Base-by-base conservation (phyloP, 2,113 vertebrate genomes). In the Penelope pileata region DNA sequence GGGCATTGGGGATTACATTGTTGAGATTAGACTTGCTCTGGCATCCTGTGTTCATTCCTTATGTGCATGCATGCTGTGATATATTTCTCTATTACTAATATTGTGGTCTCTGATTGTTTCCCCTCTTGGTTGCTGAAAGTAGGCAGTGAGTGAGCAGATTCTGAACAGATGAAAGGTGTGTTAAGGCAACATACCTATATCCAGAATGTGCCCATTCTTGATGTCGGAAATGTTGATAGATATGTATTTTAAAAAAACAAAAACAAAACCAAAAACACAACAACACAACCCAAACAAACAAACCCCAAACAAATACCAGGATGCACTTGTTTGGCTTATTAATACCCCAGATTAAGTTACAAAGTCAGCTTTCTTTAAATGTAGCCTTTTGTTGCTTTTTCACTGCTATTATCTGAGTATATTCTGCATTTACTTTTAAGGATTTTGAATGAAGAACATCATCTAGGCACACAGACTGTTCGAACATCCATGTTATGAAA, bases 1-100 rank as follows among this genome's bases (percentile, higher is more conserved):
- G 0, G 22, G 16, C 10, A 60, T 42, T 54, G 2, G 4, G 1
- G 32, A 64, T 62, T 59, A 12, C 1, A 12, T 1, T 48, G 22
- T 66, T 67, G 12, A 47, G 13, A 4, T 73, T 47, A 32, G 40
- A 42, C 32, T 40, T 83, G 26, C 45, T 69, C 21, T 68, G 34
- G 22, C n/a, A 26, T 30, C 32, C 16, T 47, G 12, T 1, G 0
- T 69, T 50, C 4, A 1, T 58, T 75, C 45, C 30, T 6, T 19
- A 11, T 10, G 4, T 22, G 15, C 4, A 1, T 70, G 24, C 63
- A 12, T n/a, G 10, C 54, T 60, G 19, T 29, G 42, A 16, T 85
- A 32, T 11, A 3, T 5, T 21, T 84, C 40, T 42, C 1, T 1
- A 7, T 56, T 42, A 16, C 34, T 43, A 2, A 26, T 11, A 16